Evolutionary conservation across 2,888 invertebrate genomes (phyloP), one percentile per base, ranked within the genome.

Genomic region (Imbricaverruca yamaguchii): DNA sequence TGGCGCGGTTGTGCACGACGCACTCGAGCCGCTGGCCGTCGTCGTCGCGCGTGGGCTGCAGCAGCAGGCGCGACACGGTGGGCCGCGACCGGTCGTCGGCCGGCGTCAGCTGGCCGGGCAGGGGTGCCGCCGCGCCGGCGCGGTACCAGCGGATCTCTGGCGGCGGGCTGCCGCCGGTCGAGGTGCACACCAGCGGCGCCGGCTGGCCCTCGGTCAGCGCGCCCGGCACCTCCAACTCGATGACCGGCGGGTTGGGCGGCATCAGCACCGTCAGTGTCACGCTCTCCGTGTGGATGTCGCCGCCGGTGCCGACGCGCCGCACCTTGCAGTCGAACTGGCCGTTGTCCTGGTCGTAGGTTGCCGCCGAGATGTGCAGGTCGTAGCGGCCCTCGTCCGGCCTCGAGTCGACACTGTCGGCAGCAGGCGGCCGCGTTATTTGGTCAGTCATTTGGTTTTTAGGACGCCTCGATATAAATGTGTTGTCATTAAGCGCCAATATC

Each of bases 341-440:
- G 88, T 96, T 96, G 89, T 95, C 96, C 39, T 94, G 90, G 86
- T 93, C 94, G 89, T 96, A 97, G 80, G 94, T 93, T 80, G 96
- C 94, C 87, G 94, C 94, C 84, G 92, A 91, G 86, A 97, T 95
- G 87, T 93, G 90, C 85, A 97, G 90, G 89, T 97, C 96, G 89
- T 96, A 97, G 67, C 92, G 91, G 82, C 97, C 96, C 83, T 92
- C 91, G 82, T 90, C 90, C 74, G 94, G 94, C 84, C 92, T 91
- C 87, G 92, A 93, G 86, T 93, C 93, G 85, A 94, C 90, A 87
- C 93, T 94, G 87, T 84, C 89, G 88, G 83, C 80, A 80, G 82
- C 39, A 39, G 39, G 39, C 39, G 39, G 39, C 1, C 2, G 39
- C 39, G 39, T 39, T 39, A 39, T n/a, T n/a, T n/a, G n/a, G n/a